Base-by-base conservation (phyloP, 2,113 vertebrate species). In the Psilopsiagon aurifrons region DNA sequence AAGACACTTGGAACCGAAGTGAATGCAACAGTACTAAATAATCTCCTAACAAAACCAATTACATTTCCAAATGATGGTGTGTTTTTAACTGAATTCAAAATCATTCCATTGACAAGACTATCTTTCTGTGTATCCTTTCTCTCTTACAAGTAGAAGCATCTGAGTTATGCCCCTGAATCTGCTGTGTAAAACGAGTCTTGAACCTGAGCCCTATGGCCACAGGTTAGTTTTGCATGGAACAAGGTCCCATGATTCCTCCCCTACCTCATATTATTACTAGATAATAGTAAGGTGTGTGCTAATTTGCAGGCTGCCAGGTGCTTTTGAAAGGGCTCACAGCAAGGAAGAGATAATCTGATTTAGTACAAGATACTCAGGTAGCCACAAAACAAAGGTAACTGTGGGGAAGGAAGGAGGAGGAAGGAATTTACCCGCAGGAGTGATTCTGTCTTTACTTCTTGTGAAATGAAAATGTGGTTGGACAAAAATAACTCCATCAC, bases 11-110 rank as follows among this genome's bases (percentile, higher is more conserved):
- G 81, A 63, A 59, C 23, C 35, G 37, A 88, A 91, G 75, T 89
- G 55, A 92, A 29, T 80, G 24, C 33, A 86, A 47, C 69, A 66
- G 77, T 71, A 86, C 93, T 86, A 95, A 88, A 83, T 85, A 59
- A 51, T 78, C 62, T 94, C 23, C 51, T 84, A 81, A 75, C 41
- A 88, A 88, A 86, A 20, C 35, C 25, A 44, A 62, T 46, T 74
- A 24, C 3, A 29, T 90, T 86, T 92, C 47, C 15, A 27, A 82
- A 37, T 49, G 60, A 13, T 74, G 20, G n/a, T 33, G 20, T 62
- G 24, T 77, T 17, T 90, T 79, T 64, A 76, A 20, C 39, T 90
- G 70, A 51, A 19, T 93, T 91, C 82, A 88, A 43, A 92, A n/a
- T 29, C 2, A 6, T 67, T 81, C 35, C 24, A 0, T 63, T 82